phyloP scores from a whole-genome alignment of 1,140 invertebrate species.

The Ceratina australensis region DNA sequence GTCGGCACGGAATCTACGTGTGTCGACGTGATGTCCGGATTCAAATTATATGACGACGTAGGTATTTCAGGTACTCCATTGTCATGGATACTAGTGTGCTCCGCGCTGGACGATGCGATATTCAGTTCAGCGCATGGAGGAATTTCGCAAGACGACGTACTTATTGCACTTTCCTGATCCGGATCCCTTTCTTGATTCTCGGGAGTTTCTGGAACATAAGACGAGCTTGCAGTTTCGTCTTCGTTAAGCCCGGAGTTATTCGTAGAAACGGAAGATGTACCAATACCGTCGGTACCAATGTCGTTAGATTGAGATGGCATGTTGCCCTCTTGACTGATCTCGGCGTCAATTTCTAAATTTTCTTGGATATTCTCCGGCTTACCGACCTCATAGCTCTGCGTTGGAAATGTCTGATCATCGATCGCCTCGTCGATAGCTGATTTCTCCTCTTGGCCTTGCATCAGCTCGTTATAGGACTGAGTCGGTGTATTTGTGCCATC shows the following conservation, averaged over 20 bases:
- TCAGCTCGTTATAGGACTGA: conserved; percentile 74
- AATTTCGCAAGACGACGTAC: conserved; percentile 78
- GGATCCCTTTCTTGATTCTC: conserved; percentile 77
- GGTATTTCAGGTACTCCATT: conserved; percentile 77
- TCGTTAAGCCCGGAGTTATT: conserved; percentile 74
- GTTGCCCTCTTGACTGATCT: conserved; percentile 75
- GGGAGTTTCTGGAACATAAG: conserved; percentile 77
- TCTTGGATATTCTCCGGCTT: conserved; percentile 71
- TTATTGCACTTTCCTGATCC: conserved; percentile 78
- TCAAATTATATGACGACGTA: conserved; percentile 75
- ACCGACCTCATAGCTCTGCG: conserved; percentile 75
- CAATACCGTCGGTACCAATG: conserved; percentile 72
- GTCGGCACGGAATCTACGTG: conserved; percentile 71
- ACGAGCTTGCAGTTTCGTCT: conserved; percentile 77
- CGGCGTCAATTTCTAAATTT: conserved; percentile 70
- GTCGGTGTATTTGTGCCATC: conserved; percentile 69
- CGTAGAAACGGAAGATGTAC: conserved; percentile 70
- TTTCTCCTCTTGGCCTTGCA: conserved; percentile 65
- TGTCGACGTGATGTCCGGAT: conserved; percentile 75
- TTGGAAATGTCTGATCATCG: conserved; percentile 75
- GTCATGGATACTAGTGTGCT: conserved; percentile 74
- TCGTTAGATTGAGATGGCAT: conserved; percentile 77
- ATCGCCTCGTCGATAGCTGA: conserved; percentile 52
- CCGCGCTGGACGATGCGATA: conserved; percentile 74
- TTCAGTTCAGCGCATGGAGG: conserved; percentile 77